Evolutionary conservation across 1,140 invertebrate species (phyloP).

Genomic region (Drosophila subobscura): DNA sequence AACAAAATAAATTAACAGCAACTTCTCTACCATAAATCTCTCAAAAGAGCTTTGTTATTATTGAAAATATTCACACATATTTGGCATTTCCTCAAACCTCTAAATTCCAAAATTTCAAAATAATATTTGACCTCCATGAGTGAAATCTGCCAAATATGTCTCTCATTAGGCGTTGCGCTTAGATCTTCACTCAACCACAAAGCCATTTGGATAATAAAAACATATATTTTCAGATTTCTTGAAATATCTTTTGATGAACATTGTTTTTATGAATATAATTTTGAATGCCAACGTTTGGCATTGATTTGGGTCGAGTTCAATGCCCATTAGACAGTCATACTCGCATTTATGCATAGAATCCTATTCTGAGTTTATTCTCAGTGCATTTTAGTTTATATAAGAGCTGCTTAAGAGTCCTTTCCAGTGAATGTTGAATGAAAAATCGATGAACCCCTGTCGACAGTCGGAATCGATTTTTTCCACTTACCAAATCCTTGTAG

Average conservation of each 20-base stretch:
- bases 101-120: no score
- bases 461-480: constrained; percentile 53
- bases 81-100: not conserved
- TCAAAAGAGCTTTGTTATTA: not conserved
- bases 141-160: no score
- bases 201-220: constrained; percentile 27
- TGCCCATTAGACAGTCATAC: constrained; percentile 52
- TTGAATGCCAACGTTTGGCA: constrained; percentile 69
- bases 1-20: constrained; percentile 31
- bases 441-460: constrained; percentile 40
- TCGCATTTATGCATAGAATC: constrained; percentile 13
- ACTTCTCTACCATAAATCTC: constrained; percentile 47
- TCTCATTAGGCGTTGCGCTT: not conserved
- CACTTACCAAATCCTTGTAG: constrained; percentile 97
- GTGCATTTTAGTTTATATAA: constrained; percentile 27
- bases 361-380: not conserved
- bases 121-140: no score
- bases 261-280: constrained; percentile 35
- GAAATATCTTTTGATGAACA: constrained; percentile 59
- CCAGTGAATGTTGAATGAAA: constrained; percentile 16
- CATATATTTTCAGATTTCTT: constrained; percentile 31
- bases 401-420: not conserved
- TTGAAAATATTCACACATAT: no score
- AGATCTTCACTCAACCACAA: not conserved
- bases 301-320: constrained; percentile 73